Conservation (phyloP, 2,113 vertebrate species). For the Epinephelus moara region DNA sequence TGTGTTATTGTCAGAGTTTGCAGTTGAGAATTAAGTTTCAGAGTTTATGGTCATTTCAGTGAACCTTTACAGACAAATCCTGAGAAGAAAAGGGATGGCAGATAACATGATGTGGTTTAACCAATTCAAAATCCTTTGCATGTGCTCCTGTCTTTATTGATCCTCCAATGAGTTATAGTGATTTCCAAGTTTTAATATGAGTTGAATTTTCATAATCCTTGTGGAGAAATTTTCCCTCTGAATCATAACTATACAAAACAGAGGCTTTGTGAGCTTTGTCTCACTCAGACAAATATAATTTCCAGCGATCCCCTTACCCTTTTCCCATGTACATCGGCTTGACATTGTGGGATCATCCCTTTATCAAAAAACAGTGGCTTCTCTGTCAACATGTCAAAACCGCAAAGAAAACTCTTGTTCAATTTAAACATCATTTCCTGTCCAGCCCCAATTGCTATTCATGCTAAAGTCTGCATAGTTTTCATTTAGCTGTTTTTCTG, state of each 20-base stretch:
- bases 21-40: neutral
- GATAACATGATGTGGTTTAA: neutral
- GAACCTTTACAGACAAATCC: neutral
- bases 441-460: neutral
- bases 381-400: conserved; percentile 13
- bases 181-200: neutral
- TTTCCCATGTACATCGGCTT: conserved; percentile 7
- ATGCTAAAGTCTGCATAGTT: neutral
- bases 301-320: neutral
- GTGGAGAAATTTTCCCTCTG: neutral
- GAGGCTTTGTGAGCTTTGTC: neutral
- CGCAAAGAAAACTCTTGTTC: conserved; percentile 14
- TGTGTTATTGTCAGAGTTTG: neutral
- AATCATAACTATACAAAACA: neutral
- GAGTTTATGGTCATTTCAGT: neutral
- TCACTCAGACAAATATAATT: neutral
- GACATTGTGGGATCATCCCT: conserved; percentile 29
- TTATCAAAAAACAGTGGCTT: neutral
- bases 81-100: too few relatives aligned
- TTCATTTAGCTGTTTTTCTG: neutral
- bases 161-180: neutral
- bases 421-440: conserved; percentile 13
- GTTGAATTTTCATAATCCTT: neutral
- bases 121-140: conserved; percentile 1
- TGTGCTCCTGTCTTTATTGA: neutral